phyloP scores from a whole-genome alignment of 2,113 vertebrate genomes.

The Varanus salvator region DNA sequence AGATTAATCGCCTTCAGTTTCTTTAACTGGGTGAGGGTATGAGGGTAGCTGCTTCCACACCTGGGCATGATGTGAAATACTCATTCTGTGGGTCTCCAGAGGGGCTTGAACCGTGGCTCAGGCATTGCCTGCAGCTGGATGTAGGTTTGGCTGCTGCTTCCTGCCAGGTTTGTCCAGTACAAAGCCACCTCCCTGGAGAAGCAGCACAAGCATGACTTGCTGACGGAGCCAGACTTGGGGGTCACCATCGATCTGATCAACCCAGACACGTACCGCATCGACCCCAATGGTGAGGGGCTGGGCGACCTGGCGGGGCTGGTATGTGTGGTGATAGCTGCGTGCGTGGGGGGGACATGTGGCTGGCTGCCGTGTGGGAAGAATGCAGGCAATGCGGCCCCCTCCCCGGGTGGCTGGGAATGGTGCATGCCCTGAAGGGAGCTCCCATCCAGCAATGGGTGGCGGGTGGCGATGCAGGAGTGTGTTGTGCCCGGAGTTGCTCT shows the following conservation, averaged over 20 bases:
- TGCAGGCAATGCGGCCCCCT: too few species aligned
- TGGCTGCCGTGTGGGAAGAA: neutral
- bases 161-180: constrained; percentile 91
- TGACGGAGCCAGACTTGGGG: constrained; percentile 93
- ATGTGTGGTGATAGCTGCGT: neutral
- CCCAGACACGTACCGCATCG: constrained; percentile 92
- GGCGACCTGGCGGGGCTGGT: neutral
- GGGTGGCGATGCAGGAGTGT: too few species aligned
- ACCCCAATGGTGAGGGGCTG: constrained; percentile 82
- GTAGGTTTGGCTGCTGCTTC: neutral
- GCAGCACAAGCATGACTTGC: constrained; percentile 93
- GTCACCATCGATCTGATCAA: constrained; percentile 96
- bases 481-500: too few species aligned
- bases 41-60: neutral
- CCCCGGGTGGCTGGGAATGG: too few species aligned
- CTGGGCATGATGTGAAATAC: neutral
- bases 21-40: neutral
- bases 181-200: constrained; percentile 96
- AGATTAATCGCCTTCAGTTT: neutral
- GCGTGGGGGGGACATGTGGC: too few species aligned
- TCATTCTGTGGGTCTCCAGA: neutral
- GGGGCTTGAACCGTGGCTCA: too few species aligned
- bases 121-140: neutral
- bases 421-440: too few species aligned
- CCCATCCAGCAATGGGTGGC: too few species aligned